Percentiles rank a stretch among this genome's conserved stretches.
Evolutionary conservation across 1,140 invertebrate genomes (phyloP).

Genomic region (Phymorhynchus buccinoides): DNA sequence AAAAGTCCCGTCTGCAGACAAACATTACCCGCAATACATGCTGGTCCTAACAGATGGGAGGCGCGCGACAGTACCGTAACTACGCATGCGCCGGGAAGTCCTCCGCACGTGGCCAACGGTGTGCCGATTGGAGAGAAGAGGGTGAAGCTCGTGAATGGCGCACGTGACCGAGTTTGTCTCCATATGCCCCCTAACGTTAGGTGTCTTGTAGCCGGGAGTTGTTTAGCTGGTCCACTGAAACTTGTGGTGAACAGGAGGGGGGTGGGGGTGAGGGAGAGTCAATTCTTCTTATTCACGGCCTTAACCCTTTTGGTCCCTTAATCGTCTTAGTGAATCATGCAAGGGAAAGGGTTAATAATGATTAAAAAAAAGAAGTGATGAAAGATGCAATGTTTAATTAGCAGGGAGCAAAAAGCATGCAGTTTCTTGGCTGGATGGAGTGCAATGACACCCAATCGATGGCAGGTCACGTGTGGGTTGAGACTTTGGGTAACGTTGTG

Average conservation of each 20-base stretch:
- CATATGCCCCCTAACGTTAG: conserved; percentile 24
- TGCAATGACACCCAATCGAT: no score
- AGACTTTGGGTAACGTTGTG: no score
- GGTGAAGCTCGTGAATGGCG: conserved; percentile 10
- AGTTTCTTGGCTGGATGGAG: no score
- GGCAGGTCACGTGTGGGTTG: no score
- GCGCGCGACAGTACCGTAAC: conserved; percentile 3
- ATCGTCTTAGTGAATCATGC: not conserved
- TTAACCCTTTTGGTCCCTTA: not conserved
- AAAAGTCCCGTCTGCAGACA: not conserved
- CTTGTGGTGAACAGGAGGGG: not conserved
- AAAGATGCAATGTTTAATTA: conserved; percentile 5
- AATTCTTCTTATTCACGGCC: not conserved
- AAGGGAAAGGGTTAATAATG: no score
- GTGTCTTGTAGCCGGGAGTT: not conserved
- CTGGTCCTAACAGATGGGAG: conserved; percentile 30
- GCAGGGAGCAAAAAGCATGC: not conserved
- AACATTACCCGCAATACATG: conserved; percentile 5
- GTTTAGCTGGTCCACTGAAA: not conserved
- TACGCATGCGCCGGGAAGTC: not conserved
- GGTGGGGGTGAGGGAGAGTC: not conserved
- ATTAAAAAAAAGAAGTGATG: not conserved
- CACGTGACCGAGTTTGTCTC: conserved; percentile 21
- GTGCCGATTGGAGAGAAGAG: not conserved
- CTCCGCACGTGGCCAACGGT: not conserved